phyloP scores from a whole-genome alignment of 2,113 vertebrate genomes.

The Acanthochromis polyacanthus region DNA sequence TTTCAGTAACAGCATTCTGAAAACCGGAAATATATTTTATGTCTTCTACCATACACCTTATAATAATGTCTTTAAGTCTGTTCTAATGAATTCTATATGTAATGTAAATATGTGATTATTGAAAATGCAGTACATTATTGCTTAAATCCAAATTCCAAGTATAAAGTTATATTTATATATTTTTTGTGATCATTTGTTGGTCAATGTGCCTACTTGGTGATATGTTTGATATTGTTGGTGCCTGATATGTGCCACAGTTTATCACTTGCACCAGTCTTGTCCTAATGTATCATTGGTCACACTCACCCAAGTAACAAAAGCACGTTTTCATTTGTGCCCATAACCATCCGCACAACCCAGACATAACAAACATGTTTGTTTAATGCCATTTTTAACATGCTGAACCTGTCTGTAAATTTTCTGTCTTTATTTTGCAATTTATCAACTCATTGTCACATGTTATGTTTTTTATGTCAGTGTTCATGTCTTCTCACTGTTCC shows the following conservation, averaged over 20 bases:
- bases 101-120: neutral
- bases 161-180: neutral
- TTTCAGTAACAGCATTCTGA: neutral
- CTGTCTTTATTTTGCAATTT: neutral
- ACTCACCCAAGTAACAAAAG: constrained; percentile 11
- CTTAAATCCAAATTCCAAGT: constrained; percentile 3
- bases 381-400: constrained; percentile 16
- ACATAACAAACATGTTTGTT: constrained; percentile 22
- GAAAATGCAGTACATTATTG: neutral
- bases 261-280: constrained; percentile 22
- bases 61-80: neutral
- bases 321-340: constrained; percentile 35
- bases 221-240: constrained; percentile 19
- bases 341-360: constrained; percentile 31
- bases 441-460: constrained; percentile 25
- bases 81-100: constrained; percentile 1
- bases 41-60: constrained; percentile 2
- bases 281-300: constrained; percentile 7
- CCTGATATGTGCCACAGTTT: constrained; percentile 36
- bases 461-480: constrained; percentile 28
- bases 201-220: constrained; percentile 6
- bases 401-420: constrained; percentile 3
- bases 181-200: neutral
- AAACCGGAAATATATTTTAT: constrained; percentile 19
- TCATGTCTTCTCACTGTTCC: constrained; percentile 19